Evolutionary conservation across 1,140 invertebrate genomes (phyloP).

Genomic region (Leptestheria dahalacensis): DNA sequence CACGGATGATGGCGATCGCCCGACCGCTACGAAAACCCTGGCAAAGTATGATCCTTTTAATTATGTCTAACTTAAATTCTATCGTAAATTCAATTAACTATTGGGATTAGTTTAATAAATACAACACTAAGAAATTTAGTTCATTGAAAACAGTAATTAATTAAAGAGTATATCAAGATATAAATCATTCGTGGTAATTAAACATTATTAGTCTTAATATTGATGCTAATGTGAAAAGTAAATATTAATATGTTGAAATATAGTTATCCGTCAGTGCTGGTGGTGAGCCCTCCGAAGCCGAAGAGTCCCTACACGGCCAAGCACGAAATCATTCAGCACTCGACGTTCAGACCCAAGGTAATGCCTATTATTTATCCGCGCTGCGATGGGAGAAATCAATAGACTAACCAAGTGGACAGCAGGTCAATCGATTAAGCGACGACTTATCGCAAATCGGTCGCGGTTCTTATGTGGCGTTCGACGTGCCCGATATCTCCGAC

Average conservation of each 20-base stretch:
- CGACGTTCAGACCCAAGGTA: background rate
- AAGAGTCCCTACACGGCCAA: background rate
- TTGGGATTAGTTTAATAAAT: too few species aligned
- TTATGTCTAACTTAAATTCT: too few species aligned
- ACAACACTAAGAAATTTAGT: too few species aligned
- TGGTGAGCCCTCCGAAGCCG: background rate
- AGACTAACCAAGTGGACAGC: too few species aligned
- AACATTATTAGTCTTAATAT: too few species aligned
- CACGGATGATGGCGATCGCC: background rate
- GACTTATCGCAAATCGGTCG: background rate
- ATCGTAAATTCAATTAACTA: too few species aligned
- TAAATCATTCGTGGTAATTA: too few species aligned
- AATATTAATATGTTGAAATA: background rate
- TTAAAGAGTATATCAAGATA: too few species aligned
- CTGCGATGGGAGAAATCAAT: too few species aligned
- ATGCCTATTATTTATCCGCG: too few species aligned
- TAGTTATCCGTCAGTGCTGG: background rate
- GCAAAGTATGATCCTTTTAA: background rate
- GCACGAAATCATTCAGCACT: background rate
- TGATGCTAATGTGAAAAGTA: background rate
- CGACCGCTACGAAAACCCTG: background rate
- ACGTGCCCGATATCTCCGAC: conserved; percentile 11
- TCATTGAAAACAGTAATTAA: too few species aligned
- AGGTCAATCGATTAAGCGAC: background rate
- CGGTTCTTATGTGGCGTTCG: conserved; percentile 13